Percentiles rank a stretch among this genome's conserved stretches.
Evolutionary conservation across 2,888 invertebrate genomes (phyloP).

Genomic region (Euproctis similis): DNA sequence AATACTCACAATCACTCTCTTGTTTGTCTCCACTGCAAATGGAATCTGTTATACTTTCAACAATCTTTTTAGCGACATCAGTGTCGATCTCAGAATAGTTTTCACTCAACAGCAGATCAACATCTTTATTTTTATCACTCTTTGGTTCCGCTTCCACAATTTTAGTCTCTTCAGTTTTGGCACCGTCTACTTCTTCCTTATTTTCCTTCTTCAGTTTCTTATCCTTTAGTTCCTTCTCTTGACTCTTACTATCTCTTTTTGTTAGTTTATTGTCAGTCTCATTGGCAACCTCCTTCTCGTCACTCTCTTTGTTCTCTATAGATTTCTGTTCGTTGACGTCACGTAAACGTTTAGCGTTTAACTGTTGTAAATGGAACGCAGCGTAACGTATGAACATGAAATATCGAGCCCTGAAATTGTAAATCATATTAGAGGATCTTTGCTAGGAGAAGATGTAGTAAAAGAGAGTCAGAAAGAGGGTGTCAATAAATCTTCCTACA

Average conservation of each 20-base stretch:
- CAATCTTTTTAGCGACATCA: conserved; percentile 93
- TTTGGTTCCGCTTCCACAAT: conserved; percentile 28
- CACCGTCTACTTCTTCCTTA: conserved; percentile 39
- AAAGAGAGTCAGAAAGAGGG: no score
- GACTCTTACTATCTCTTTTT: conserved; percentile 31
- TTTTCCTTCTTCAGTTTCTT: conserved; percentile 54
- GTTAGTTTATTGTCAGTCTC: conserved; percentile 39
- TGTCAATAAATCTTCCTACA: no score
- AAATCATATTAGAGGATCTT: background rate
- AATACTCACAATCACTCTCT: conserved; percentile 77
- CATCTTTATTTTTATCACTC: conserved; percentile 40
- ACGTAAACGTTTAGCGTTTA: conserved; percentile 81
- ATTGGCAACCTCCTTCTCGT: conserved; percentile 38
- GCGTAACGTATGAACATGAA: conserved; percentile 97
- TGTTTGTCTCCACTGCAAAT: conserved; percentile 83
- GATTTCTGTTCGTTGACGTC: conserved; percentile 51
- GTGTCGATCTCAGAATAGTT: conserved; percentile 79
- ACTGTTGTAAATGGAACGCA: conserved; percentile 94
- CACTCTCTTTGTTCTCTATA: conserved; percentile 57
- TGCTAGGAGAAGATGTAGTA: no score
- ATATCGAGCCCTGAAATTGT: conserved; percentile 80
- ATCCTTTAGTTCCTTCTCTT: conserved; percentile 42
- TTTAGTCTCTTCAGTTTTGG: conserved; percentile 41
- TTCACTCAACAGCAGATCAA: conserved; percentile 57
- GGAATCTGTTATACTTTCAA: conserved; percentile 89